Evolutionary conservation across 2,113 vertebrate genomes (phyloP).

Genomic region (Acinonyx jubatus): DNA sequence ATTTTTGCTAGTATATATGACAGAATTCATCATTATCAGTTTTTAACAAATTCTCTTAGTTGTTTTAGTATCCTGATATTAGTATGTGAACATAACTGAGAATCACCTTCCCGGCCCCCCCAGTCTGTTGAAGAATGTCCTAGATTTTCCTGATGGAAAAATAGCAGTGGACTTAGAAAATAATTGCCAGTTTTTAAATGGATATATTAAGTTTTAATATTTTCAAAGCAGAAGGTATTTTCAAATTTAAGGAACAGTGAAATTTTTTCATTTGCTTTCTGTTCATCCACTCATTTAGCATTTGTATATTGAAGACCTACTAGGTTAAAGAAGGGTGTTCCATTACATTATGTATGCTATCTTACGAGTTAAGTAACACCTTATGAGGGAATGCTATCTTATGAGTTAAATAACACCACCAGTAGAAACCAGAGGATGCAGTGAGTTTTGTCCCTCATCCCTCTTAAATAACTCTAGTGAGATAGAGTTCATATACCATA

Average conservation of each 20-base stretch:
- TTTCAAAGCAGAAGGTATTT: slow-evolving; percentile 37
- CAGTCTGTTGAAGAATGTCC: background rate
- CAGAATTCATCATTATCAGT: background rate
- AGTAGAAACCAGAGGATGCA: background rate
- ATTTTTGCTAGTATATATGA: background rate
- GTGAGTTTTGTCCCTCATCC: background rate
- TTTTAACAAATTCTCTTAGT: background rate
- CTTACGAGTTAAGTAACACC: no score
- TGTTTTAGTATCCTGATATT: background rate
- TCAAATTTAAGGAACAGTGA: background rate
- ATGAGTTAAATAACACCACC: background rate
- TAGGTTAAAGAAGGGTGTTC: background rate
- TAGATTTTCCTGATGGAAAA: slow-evolving; percentile 37
- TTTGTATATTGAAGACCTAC: background rate
- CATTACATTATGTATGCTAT: background rate
- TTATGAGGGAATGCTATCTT: no score
- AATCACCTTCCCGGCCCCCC: accelerated
- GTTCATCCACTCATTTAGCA: background rate
- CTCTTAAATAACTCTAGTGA: background rate
- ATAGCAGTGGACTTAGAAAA: background rate
- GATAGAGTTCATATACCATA: background rate
- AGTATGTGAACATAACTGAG: background rate
- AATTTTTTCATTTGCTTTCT: background rate
- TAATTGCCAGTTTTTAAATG: background rate
- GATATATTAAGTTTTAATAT: background rate